These are phyloP conservation scores for Rugalucina vietnamica DNA, from an alignment of 2,888 invertebrate species.

Conservation along the genomic window DNA sequence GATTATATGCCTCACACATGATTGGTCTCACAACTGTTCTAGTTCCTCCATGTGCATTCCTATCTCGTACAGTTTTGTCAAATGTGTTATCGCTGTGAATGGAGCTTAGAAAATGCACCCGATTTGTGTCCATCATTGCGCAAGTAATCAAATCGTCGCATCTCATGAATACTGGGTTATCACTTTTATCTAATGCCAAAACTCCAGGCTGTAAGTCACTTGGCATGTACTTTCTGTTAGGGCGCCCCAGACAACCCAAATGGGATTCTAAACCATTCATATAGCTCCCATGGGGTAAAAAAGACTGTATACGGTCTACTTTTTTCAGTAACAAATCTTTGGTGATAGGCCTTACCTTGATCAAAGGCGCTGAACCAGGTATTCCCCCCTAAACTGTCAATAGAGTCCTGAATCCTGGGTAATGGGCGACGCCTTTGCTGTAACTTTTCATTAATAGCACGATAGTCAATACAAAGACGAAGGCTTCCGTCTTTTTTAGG, in stretches of 20 bases:
- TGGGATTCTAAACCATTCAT: slow-evolving; percentile 46
- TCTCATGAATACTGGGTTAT: slow-evolving; percentile 33
- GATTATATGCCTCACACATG: slow-evolving; percentile 35
- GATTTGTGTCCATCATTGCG: slow-evolving; percentile 39
- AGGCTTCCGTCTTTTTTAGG: slow-evolving; percentile 36
- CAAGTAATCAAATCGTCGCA: slow-evolving; percentile 10
- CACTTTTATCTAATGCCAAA: slow-evolving; percentile 19
- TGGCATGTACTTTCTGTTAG: slow-evolving; percentile 40
- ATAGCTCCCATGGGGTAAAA: slow-evolving; percentile 49
- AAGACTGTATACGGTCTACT: slow-evolving; percentile 31
- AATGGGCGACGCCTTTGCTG: slow-evolving; percentile 19
- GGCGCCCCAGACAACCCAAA: slow-evolving; percentile 40
- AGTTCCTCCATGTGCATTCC: slow-evolving; percentile 6
- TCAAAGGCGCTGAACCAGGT: slow-evolving; percentile 39
- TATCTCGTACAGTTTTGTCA: slow-evolving; percentile 25
- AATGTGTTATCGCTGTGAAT: slow-evolving; percentile 14
- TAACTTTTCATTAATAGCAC: slow-evolving; percentile 26
- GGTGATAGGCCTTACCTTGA: slow-evolving; percentile 53
- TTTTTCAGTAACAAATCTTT: slow-evolving; percentile 33
- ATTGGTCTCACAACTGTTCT: slow-evolving; percentile 27
- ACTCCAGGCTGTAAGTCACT: slow-evolving; percentile 10
- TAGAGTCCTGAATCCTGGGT: slow-evolving; percentile 42
- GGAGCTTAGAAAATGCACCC: slow-evolving; percentile 20
- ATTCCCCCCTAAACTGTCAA: slow-evolving; percentile 25
- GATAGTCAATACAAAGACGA: slow-evolving; percentile 42